A percentile compares a stretch with the other conserved stretches of the same genome.
These are phyloP conservation scores for Monodelphis domestica DNA, from an alignment of 2,797 vertebrate species.

Conservation along the genomic window DNA sequence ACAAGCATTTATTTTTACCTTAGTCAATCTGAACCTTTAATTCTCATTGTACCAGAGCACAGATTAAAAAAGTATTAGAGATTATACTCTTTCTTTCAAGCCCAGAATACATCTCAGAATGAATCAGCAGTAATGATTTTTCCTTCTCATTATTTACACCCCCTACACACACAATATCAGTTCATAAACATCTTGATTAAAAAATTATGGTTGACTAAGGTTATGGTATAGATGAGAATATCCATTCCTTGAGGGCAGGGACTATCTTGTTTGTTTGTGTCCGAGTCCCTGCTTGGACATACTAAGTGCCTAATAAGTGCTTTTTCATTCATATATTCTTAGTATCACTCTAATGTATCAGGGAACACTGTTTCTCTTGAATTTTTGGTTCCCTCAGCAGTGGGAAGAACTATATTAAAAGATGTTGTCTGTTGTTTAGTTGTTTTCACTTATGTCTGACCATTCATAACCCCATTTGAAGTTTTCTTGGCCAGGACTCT, in stretches of 20 bases:
- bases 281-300: not conserved
- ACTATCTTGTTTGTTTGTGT: not conserved
- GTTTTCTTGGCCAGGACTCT: too few relatives aligned
- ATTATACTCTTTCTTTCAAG: too few relatives aligned
- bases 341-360: too few relatives aligned
- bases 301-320: too few relatives aligned
- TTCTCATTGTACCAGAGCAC: too few relatives aligned
- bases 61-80: not conserved
- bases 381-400: constrained; percentile 31
- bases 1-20: too few relatives aligned
- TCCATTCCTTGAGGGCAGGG: constrained; percentile 32
- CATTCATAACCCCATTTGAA: too few relatives aligned
- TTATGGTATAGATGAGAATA: constrained; percentile 44
- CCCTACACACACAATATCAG: constrained; percentile 15
- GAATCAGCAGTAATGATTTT: not conserved
- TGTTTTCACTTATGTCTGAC: too few relatives aligned
- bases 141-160: constrained; percentile 16
- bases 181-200: constrained; percentile 31
- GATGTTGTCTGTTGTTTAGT: too few relatives aligned
- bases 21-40: too few relatives aligned
- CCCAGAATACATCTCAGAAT: too few relatives aligned
- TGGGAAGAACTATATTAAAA: constrained; percentile 1
- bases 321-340: too few relatives aligned
- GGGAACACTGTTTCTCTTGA: constrained; percentile 37
- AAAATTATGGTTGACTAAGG: constrained; percentile 49